These are phyloP conservation scores for Tolmerus cingulatus DNA, from an alignment of 2,888 invertebrate species.

Conservation along the genomic window DNA sequence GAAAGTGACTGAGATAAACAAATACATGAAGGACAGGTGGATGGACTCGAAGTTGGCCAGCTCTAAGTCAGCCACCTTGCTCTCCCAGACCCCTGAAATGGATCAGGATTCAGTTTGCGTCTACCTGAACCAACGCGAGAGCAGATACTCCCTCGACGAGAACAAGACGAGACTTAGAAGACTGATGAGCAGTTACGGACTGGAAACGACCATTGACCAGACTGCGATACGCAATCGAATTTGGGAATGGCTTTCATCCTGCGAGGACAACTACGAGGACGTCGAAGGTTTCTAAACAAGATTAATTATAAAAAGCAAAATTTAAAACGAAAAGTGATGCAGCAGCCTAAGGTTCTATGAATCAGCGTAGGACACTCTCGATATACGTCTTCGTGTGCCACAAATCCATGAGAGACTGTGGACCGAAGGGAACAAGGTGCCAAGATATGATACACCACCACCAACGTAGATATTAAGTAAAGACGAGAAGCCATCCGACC, in stretches of 20 bases:
- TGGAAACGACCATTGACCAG: conserved; percentile 72
- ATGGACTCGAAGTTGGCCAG: conserved; percentile 66
- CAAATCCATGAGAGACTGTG: not conserved
- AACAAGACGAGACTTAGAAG: conserved; percentile 67
- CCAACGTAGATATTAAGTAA: conserved; percentile 8
- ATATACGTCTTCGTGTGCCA: not conserved
- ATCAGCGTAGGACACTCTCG: not conserved
- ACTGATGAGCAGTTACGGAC: conserved; percentile 69
- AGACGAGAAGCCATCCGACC: conserved; percentile 3
- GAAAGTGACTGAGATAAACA: conserved; percentile 68
- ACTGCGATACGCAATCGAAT: conserved; percentile 69
- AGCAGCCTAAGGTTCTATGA: conserved; percentile 66
- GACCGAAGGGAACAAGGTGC: conserved; percentile 9
- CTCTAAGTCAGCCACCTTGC: conserved; percentile 65
- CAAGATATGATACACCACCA: conserved; percentile 16
- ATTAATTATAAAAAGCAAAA: not conserved
- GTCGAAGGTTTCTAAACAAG: conserved; percentile 28
- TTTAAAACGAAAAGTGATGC: not conserved
- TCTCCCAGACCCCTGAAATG: conserved; percentile 55
- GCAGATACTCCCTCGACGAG: conserved; percentile 65
- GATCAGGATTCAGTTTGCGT: conserved; percentile 66
- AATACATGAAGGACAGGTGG: conserved; percentile 71
- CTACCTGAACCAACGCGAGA: conserved; percentile 66
- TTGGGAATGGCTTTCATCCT: conserved; percentile 73
- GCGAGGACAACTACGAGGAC: conserved; percentile 59